These are phyloP conservation scores for Lasioglossum oenotherae DNA, from an alignment of 2,888 invertebrate genomes.

Conservation along the genomic window DNA sequence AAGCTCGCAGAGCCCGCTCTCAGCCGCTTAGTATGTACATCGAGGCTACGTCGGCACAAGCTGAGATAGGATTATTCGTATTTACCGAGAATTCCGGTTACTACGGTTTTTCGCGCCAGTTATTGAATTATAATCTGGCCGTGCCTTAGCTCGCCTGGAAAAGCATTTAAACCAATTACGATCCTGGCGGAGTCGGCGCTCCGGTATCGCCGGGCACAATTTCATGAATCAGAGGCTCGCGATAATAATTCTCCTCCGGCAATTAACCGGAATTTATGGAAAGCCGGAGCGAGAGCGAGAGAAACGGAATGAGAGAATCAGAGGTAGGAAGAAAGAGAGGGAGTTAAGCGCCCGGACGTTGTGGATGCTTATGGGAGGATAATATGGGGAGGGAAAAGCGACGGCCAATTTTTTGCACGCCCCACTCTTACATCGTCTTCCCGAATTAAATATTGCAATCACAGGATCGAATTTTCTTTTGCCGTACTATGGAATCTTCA, in stretches of 20 bases:
- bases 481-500: no score
- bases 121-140: constrained; percentile 77
- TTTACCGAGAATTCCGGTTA: constrained; percentile 75
- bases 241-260: constrained; percentile 65
- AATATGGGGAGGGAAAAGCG: constrained; percentile 14
- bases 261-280: constrained; percentile 67
- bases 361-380: neutral
- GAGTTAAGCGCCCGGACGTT: constrained; percentile 32
- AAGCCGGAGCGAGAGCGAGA: constrained; percentile 29
- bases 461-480: no score
- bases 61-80: constrained; percentile 65
- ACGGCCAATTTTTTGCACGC: constrained; percentile 17
- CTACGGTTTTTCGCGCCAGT: constrained; percentile 69
- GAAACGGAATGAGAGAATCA: neutral
- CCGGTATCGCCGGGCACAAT: constrained; percentile 61
- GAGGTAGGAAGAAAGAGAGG: neutral
- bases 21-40: neutral
- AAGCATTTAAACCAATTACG: constrained; percentile 78
- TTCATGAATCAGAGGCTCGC: constrained; percentile 63
- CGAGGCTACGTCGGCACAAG: constrained; percentile 53
- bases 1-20: neutral
- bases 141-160: constrained; percentile 83
- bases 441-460: constrained; percentile 42
- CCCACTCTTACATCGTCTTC: constrained; percentile 22
- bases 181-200: constrained; percentile 52